Conservation (phyloP, 2,888 invertebrate species). For the Papilio elwesi region DNA sequence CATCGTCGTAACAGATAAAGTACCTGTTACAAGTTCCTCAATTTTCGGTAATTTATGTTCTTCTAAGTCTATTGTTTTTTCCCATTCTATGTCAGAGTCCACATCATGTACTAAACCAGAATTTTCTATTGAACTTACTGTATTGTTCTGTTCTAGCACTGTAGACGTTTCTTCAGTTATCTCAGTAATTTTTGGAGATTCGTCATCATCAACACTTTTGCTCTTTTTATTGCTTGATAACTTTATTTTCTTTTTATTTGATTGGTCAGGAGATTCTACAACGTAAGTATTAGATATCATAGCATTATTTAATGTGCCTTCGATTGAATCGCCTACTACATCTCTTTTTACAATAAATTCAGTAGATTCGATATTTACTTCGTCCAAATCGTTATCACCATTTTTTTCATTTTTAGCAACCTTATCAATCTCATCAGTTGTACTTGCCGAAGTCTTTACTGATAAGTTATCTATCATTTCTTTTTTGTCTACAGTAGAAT, state of each 20-base stretch:
- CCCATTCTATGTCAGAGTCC: constrained; percentile 86
- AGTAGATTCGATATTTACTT: not conserved
- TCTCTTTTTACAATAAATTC: not conserved
- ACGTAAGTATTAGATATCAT: constrained; percentile 55
- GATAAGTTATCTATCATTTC: constrained; percentile 23
- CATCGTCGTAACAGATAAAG: constrained; percentile 70
- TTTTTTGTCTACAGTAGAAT: constrained; percentile 23
- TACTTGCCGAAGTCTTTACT: constrained; percentile 14
- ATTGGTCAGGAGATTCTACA: constrained; percentile 76
- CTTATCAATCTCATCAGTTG: not conserved
- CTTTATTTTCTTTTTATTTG: constrained; percentile 63
- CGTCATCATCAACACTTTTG: constrained; percentile 80
- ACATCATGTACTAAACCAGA: constrained; percentile 85
- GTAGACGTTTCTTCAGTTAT: constrained; percentile 61
- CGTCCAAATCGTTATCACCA: not conserved
- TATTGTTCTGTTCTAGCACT: constrained; percentile 56
- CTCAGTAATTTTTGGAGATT: constrained; percentile 74
- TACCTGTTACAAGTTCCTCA: constrained; percentile 63
- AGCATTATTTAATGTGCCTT: constrained; percentile 7
- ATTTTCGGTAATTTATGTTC: constrained; percentile 49
- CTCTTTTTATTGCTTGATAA: constrained; percentile 68
- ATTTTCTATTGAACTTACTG: constrained; percentile 70
- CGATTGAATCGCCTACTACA: not conserved
- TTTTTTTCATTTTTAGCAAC: not conserved
- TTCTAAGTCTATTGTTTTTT: constrained; percentile 74